These are phyloP conservation scores for Tursiops truncatus DNA, from an alignment of 2,113 vertebrate species.

Conservation along the genomic window DNA sequence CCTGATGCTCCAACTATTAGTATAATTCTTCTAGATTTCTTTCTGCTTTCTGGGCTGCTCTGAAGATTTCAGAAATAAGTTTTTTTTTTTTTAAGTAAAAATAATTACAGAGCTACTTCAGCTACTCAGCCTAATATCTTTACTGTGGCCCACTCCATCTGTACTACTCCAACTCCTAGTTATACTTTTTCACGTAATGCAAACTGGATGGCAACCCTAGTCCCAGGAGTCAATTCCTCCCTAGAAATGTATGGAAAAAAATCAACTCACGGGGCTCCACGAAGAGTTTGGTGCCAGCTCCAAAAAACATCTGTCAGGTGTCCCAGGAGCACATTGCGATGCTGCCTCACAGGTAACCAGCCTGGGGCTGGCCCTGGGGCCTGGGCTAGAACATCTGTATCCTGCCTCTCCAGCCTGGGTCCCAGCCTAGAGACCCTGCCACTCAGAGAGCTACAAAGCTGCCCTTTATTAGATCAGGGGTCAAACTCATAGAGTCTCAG, in stretches of 20 bases:
- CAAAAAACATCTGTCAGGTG: constrained; percentile 60
- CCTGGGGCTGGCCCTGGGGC: background rate
- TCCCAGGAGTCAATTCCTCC: background rate
- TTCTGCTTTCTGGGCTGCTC: background rate
- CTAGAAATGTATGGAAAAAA: background rate
- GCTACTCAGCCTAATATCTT: background rate
- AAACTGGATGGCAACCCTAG: background rate
- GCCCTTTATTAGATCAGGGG: background rate
- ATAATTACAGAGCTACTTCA: background rate
- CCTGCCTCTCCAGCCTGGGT: background rate
- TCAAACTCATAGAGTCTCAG: background rate
- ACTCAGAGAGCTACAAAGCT: constrained; percentile 46
- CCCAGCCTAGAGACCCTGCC: background rate
- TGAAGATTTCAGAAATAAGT: constrained; percentile 31
- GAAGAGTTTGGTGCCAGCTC: constrained; percentile 63
- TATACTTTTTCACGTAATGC: background rate
- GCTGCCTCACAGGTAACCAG: constrained; percentile 5
- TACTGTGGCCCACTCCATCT: background rate
- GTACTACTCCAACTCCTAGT: background rate
- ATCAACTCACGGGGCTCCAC: constrained; percentile 65
- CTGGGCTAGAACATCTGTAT: constrained; percentile 43
- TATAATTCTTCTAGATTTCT: background rate
- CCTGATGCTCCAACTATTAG: background rate
- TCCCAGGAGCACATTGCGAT: constrained; percentile 51
- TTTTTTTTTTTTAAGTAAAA: background rate